phyloP scores from a whole-genome alignment of 2,113 vertebrate species.

The Epinephelus moara region DNA sequence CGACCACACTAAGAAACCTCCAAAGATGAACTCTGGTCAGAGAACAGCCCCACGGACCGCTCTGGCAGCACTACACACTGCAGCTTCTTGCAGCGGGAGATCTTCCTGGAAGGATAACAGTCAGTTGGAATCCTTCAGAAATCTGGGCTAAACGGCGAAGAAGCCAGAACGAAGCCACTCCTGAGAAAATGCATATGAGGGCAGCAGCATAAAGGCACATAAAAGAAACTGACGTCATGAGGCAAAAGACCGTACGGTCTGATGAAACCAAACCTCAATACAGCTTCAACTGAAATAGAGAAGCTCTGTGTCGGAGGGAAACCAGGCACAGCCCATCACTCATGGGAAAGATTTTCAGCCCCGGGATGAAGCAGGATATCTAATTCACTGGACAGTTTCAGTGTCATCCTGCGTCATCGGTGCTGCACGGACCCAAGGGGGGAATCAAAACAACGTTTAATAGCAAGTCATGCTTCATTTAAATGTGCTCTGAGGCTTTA shows the following conservation, averaged over 20 bases:
- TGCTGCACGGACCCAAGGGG: slow-evolving; percentile 27
- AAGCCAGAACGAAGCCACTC: slow-evolving; percentile 42
- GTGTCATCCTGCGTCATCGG: slow-evolving; percentile 54
- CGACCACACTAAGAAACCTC: slow-evolving; percentile 56
- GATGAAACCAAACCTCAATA: slow-evolving; percentile 40
- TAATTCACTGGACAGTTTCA: slow-evolving; percentile 46
- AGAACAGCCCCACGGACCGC: slow-evolving; percentile 17
- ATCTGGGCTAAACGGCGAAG: slow-evolving; percentile 47
- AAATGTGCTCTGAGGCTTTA: slow-evolving; percentile 44
- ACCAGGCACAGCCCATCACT: slow-evolving; percentile 37
- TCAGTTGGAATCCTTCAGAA: slow-evolving; percentile 50
- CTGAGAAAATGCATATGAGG: slow-evolving; percentile 11
- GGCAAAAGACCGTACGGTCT: slow-evolving; percentile 35
- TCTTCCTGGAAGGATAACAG: slow-evolving; percentile 62
- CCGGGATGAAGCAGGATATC: slow-evolving; percentile 24
- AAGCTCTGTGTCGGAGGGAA: slow-evolving; percentile 29
- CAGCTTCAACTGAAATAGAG: slow-evolving; percentile 32
- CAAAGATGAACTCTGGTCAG: slow-evolving; percentile 47
- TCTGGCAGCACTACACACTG: slow-evolving; percentile 49
- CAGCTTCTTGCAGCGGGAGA: slow-evolving; percentile 26
- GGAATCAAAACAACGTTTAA: slow-evolving; percentile 66
- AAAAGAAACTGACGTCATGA: slow-evolving; percentile 34
- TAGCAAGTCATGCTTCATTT: slow-evolving; percentile 69
- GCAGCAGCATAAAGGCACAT: slow-evolving; percentile 22
- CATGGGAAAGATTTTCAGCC: slow-evolving; percentile 26